phyloP scores from a whole-genome alignment of 2,888 invertebrate species.

The Dioctria rufipes region DNA sequence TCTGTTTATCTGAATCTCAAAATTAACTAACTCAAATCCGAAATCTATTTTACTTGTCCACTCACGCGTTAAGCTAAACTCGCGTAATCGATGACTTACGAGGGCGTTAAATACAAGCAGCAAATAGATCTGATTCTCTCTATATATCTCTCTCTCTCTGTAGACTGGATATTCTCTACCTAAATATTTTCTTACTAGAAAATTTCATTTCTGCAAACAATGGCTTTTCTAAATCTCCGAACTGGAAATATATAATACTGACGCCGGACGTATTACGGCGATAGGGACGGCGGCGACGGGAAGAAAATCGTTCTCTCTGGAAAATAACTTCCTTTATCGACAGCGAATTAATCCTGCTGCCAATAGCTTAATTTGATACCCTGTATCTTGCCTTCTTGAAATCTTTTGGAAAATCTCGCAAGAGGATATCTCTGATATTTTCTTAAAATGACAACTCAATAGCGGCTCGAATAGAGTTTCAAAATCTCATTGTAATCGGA shows the following conservation, averaged over 20 bases:
- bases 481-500: constrained; percentile 15
- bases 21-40: neutral
- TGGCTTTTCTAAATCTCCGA: neutral
- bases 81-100: neutral
- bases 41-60: neutral
- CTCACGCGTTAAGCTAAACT: neutral
- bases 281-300: neutral
- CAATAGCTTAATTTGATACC: constrained; percentile 10
- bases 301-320: neutral
- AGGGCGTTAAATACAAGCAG: neutral
- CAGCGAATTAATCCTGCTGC: constrained; percentile 24
- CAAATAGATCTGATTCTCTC: neutral
- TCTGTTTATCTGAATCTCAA: too few species aligned
- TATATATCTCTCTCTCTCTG: too few species aligned
- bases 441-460: constrained; percentile 43
- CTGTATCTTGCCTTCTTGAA: constrained; percentile 13
- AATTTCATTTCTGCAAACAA: neutral
- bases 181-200: neutral
- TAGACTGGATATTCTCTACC: too few species aligned
- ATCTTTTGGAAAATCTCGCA: constrained; percentile 12
- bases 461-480: constrained; percentile 31
- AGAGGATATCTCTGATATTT: neutral
- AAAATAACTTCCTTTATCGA: constrained; percentile 37
- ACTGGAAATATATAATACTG: neutral
- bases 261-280: neutral